Conservation (phyloP, 2,797 vertebrate genomes). For the Nyctibius grandis region DNA sequence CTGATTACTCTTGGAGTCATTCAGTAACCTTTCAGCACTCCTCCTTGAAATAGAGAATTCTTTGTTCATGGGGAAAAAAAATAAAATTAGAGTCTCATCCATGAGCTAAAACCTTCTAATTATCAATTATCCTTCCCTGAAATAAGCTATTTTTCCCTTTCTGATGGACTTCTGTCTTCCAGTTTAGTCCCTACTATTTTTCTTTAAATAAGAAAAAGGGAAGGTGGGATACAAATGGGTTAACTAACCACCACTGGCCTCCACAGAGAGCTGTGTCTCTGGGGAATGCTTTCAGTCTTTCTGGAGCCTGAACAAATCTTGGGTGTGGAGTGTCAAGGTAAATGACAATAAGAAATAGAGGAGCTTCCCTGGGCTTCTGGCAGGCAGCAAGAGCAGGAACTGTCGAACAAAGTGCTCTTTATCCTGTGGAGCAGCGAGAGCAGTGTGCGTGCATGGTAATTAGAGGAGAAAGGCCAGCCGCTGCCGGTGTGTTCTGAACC, state of each 20-base stretch:
- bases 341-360: neutral
- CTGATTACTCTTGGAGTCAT: constrained; percentile 9
- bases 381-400: neutral
- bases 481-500: neutral
- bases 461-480: neutral
- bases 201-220: neutral
- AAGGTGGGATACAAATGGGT: neutral
- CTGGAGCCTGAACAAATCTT: neutral
- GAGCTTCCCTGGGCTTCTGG: neutral
- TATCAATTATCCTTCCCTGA: neutral
- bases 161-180: neutral
- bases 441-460: neutral
- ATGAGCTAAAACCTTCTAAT: constrained; percentile 25
- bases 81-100: neutral
- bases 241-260: neutral
- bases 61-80: neutral
- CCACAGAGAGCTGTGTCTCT: neutral
- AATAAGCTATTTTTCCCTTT: neutral
- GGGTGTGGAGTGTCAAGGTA: neutral
- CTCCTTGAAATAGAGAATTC: constrained; percentile 27
- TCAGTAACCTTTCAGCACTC: constrained; percentile 4
- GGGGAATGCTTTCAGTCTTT: neutral
- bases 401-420: neutral
- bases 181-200: neutral
- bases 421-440: neutral